Evolutionary conservation across 2,113 vertebrate species (phyloP).

Genomic region (Lanius collurio): DNA sequence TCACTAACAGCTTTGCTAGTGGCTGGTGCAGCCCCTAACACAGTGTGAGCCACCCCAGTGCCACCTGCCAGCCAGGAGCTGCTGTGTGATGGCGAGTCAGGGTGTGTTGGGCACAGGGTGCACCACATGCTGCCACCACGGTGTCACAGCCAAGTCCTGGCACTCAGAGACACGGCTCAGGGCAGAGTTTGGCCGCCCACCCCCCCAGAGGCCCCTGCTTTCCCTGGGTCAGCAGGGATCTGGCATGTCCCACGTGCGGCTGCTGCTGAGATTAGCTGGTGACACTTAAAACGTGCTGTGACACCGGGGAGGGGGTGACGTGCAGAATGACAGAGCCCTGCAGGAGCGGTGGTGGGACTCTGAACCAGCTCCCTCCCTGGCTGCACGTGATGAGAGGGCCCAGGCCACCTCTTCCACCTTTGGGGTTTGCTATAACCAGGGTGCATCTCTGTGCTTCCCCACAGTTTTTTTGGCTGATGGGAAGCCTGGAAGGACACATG

Average conservation of each 20-base stretch:
- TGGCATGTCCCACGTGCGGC: not conserved
- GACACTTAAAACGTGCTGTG: slow-evolving; percentile 25
- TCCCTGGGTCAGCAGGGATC: not conserved
- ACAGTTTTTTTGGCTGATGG: fast-evolving
- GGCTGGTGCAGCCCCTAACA: not conserved
- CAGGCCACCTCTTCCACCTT: not conserved
- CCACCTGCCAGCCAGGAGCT: not conserved
- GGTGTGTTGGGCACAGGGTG: fast-evolving
- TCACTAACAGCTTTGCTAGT: not conserved
- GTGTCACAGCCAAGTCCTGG: not conserved
- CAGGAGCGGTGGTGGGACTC: not conserved
- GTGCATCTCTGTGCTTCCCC: fast-evolving
- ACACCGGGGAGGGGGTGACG: not conserved
- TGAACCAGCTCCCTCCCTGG: not conserved
- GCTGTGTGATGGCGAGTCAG: fast-evolving
- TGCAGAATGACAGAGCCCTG: not conserved
- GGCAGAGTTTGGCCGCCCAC: not conserved
- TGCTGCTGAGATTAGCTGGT: slow-evolving; percentile 23
- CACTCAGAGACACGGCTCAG: not conserved
- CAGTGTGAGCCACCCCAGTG: not conserved
- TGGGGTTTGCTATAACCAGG: not conserved
- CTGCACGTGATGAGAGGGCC: not conserved
- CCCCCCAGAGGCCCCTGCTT: not conserved
- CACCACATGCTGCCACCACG: not conserved
- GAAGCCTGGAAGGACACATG: not conserved